Conservation (phyloP, 92 coral and sea anemone species). For the Parazoanthus darwini region DNA sequence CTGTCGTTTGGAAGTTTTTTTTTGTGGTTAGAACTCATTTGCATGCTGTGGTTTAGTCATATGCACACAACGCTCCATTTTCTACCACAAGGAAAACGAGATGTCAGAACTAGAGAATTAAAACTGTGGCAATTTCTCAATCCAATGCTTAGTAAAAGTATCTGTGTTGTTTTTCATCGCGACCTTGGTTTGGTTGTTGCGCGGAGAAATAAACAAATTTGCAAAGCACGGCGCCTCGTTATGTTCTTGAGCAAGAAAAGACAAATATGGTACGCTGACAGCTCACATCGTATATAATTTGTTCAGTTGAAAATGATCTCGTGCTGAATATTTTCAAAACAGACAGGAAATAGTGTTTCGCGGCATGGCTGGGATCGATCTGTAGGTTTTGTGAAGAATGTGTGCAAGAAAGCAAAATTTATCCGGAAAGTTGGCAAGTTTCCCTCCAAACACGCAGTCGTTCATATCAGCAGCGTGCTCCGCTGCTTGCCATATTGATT, state of each 20-base stretch:
- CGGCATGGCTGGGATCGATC: too few species aligned
- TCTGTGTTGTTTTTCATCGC: background rate
- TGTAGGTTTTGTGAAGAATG: too few species aligned
- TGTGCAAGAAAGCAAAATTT: background rate
- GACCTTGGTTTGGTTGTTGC: background rate
- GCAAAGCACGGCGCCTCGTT: background rate
- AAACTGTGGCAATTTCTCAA: background rate
- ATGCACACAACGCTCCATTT: constrained; percentile 12
- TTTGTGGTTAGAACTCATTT: constrained; percentile 34
- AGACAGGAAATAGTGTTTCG: background rate
- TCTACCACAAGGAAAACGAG: background rate
- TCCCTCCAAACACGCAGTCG: background rate
- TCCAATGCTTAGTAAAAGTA: background rate
- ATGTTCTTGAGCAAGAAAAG: background rate
- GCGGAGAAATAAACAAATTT: background rate
- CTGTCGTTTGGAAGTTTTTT: constrained; percentile 11
- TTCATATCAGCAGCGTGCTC: background rate
- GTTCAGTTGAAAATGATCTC: background rate
- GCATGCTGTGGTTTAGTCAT: constrained; percentile 30
- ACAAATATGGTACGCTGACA: background rate
- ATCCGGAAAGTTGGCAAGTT: constrained; percentile 4
- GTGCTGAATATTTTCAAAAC: background rate
- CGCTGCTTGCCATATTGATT: background rate
- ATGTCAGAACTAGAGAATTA: background rate
- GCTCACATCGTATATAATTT: background rate